Conservation (phyloP, 2,888 invertebrate genomes). For the Drosophila nigritarsus region DNA sequence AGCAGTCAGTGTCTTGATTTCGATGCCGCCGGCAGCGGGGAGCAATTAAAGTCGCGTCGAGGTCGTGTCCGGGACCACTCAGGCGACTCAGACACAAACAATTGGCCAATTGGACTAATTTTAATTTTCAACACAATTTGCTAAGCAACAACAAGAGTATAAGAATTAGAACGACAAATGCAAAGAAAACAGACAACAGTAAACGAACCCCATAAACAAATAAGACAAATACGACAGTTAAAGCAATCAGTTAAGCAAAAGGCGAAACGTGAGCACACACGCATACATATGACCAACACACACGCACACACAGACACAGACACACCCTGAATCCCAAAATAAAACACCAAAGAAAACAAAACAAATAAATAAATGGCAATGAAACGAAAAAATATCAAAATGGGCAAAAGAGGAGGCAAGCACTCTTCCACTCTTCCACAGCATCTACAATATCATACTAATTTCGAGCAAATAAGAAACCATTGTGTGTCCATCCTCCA, state of each 20-base stretch:
- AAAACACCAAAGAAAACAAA: conserved; percentile 31
- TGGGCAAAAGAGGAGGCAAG: conserved; percentile 13
- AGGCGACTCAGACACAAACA: conserved; percentile 3
- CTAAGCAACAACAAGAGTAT: conserved; percentile 2
- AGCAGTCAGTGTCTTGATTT: conserved; percentile 44
- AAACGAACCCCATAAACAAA: conserved; percentile 31
- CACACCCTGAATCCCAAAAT: conserved; percentile 1
- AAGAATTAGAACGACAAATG: conserved; percentile 22
- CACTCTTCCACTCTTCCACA: conserved; percentile 13
- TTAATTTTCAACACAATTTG: conserved; percentile 74
- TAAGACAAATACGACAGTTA: conserved; percentile 43
- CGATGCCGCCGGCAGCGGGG: conserved; percentile 7
- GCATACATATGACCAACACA: not conserved
- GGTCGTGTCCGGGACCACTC: conserved; percentile 3
- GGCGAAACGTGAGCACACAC: conserved; percentile 30
- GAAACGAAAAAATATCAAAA: conserved; percentile 17
- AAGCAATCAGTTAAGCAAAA: conserved; percentile 60
- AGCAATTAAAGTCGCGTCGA: conserved; percentile 38
- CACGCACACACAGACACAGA: not conserved
- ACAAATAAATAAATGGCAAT: conserved; percentile 51
- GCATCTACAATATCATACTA: conserved; percentile 62
- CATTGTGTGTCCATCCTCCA: conserved; percentile 43
- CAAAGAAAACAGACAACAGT: conserved; percentile 44
- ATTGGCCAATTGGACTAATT: conserved; percentile 64
- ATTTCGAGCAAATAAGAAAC: conserved; percentile 81